Evolutionary conservation across 2,888 invertebrate species (phyloP), one percentile per base, ranked within the genome.

Genomic region (Ophioninae sp.): DNA sequence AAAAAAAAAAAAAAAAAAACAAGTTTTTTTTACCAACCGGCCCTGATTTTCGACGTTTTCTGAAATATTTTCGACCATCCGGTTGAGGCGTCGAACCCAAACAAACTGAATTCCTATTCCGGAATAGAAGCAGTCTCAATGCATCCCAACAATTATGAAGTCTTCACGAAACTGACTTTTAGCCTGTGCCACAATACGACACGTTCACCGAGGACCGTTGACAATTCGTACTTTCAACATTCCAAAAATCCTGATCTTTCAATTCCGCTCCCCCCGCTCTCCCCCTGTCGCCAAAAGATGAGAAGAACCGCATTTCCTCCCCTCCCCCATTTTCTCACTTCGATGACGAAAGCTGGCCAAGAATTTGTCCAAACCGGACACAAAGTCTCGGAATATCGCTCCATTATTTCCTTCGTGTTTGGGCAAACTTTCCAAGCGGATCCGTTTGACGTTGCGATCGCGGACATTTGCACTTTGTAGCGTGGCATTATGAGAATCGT

Each of bases 161-260:
- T 88, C 83, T 86, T 89, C 89, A 87, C 89, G 90, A 91, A 91
- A 89, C 87, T 88, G 89, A 91, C 88, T 90, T 88, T 88, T 88
- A 81, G 59, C 74, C 78, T 79, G 20, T 79, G 78, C 82, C 83
- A 83, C 84, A 85, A 83, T 84, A 69, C 79, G 81, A 84, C 70
- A 75, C 82, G 83, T 87, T 81, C 81, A 50, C 79, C 86, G 81
- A 87, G 85, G 87, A 62, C 74, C 64, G 50, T 81, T 82, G 85
- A 82, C 50, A 17, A 50, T 50, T 17, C 50, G 50, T 1, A 20
- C 17, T 57, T 50, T 50, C 50, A 50, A 50, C 50, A 5, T 50
- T 13, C 50, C 17, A 50, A 50, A 50, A 50, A 50, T 50, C 50
- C 84, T 89, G 90, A 91, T 90, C 85, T 90, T 89, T 91, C 90